Evolutionary conservation across 2,888 invertebrate genomes (phyloP), one percentile per base, ranked within the genome.

Genomic region (Eupithecia vulgata): DNA sequence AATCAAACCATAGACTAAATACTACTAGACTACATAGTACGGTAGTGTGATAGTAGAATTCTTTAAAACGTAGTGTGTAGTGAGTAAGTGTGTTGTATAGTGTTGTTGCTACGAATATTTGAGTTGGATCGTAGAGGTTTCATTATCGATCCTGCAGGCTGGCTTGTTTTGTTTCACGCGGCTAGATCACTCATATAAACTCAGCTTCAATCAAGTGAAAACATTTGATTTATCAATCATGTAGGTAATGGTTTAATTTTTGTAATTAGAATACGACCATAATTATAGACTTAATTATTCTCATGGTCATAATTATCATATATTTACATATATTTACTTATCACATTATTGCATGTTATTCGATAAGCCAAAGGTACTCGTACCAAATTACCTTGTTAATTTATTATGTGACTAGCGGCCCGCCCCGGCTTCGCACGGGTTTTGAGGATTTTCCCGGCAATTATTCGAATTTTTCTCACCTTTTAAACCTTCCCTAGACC

Each of bases 141-240:
- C 64, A 45, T 15, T 79, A 79, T 79, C 77, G 79, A 79, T 79
- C 76, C 71, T 48, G 48, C 67, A 76, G 71, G 61, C 72, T 71
- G 73, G 68, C 76, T 78, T 76, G 76, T 76, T 78, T 76, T 79
- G 78, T 76, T 77, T 78, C 73, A 72, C 70, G 71, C 73, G 48
- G 76, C 68, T 76, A 48, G 40, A 71, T 57, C 68, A 74, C 74
- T 74, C 40, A 71, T 67, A 74, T 64, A 75, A 72, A 70, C 48
- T 59, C 45, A 66, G 71, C 61, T 61, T 66, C 66, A n/a, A 57
- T 45, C 30, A 30, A 17, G 7, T 17, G 57, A 12, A 64, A 37
- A 40, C 65, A 12, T 37, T n/a, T 37, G 15, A 34, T n/a, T 1
- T n/a, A n/a, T n/a, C n/a, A n/a, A 7, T n/a, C n/a, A 48, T 1